Evolutionary conservation across 1,140 invertebrate genomes (phyloP), one percentile per base, ranked within the genome.

Genomic region (Holotrichia oblita): DNA sequence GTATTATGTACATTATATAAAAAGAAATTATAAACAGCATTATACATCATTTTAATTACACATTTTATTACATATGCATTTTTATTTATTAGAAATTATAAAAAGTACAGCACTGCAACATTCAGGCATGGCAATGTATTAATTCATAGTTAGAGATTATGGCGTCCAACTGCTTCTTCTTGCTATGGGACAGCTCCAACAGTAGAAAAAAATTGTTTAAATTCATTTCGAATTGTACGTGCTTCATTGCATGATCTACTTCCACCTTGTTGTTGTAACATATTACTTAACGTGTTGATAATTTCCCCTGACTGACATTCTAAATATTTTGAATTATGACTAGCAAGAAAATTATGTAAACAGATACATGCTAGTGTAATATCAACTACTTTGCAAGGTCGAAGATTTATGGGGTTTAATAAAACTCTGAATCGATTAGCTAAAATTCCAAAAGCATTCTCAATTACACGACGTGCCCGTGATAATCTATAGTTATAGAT

Each of bases 401-500:
- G 27, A 4, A 40, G 20, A n/a, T 74, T 9, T 9, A 42, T 34
- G 0, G 24, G 17, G 10, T 69, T 79, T 77, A 76, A 73, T n/a
- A 81, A 40, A 69, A 81, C 34, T 76, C 76, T 75, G 41, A 80
- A 81, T 72, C 76, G 78, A 64, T 80, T 81, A 3, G 82, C 83
- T 80, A 88, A 79, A 48, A 87, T 87, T 61, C 87, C 87, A 82
- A 88, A 88, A 6, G 85, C 83, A 83, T 85, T 87, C 84, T 88
- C 85, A 72, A 88, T 81, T 27, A 81, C 79, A 76, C 85, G 69
- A 77, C 86, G 82, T 59, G 83, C 84, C 77, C 87, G 79, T 40
- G 81, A 85, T 77, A 88, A 80, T 72, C 86, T 81, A 78, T 90
- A 90, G 80, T 90, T 89, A 81, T 86, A 90, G 61, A 89, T 83